Evolutionary conservation across 2,113 vertebrate genomes (phyloP).

Genomic region (Poicephalus meyeri): DNA sequence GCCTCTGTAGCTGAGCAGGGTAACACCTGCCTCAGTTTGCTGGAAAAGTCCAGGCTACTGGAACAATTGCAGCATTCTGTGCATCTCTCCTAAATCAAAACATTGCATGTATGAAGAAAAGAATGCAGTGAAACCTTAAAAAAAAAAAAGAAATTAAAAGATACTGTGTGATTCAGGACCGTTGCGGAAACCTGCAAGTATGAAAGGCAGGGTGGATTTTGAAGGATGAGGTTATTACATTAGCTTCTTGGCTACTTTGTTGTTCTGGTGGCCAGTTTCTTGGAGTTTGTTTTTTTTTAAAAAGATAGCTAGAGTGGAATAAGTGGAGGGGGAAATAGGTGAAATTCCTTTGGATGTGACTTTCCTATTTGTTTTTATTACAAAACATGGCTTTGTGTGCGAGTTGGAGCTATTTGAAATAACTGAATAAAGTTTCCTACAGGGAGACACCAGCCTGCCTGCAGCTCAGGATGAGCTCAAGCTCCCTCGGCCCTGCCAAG

Average conservation of each 20-base stretch:
- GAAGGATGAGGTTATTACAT: conserved; percentile 15
- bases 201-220: neutral
- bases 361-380: conserved; percentile 33
- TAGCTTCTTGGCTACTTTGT: neutral
- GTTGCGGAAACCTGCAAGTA: neutral
- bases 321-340: conserved; percentile 12
- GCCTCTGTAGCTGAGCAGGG: neutral
- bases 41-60: neutral
- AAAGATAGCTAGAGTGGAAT: neutral
- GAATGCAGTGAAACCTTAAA: neutral
- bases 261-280: neutral
- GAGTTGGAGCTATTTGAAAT: conserved; percentile 9
- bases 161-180: neutral
- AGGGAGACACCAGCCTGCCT: neutral
- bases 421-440: neutral
- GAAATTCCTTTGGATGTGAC: conserved; percentile 39
- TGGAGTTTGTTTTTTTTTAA: neutral
- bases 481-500: neutral
- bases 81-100: neutral
- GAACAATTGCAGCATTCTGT: neutral
- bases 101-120: neutral
- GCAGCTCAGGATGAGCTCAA: neutral
- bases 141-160: neutral
- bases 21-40: neutral
- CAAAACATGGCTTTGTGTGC: neutral